Conservation (phyloP, 2,113 vertebrate species). For the Brachyhypopomus gauderio region DNA sequence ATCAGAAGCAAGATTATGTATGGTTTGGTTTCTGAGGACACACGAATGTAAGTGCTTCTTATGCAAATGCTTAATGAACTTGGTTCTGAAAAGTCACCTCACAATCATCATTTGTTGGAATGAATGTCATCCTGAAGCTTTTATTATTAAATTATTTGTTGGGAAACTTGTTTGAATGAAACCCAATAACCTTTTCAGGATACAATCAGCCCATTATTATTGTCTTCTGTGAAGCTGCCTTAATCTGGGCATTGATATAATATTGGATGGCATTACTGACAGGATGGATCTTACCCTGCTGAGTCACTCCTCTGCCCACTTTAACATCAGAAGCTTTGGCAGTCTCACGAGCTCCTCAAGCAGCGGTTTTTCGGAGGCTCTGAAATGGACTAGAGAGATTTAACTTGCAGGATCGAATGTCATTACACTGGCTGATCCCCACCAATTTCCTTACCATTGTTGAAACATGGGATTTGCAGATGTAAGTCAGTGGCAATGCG, state of each 20-base stretch:
- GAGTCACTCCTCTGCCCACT: slow-evolving; percentile 5
- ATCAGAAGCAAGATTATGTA: background rate
- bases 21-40: background rate
- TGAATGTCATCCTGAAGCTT: background rate
- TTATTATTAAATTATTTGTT: slow-evolving; percentile 9
- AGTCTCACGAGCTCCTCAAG: slow-evolving; percentile 1
- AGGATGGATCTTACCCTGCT: background rate
- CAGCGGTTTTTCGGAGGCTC: slow-evolving; percentile 11
- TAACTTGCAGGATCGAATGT: slow-evolving; percentile 28
- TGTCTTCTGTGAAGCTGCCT: slow-evolving; percentile 16
- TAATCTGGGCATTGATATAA: slow-evolving; percentile 29
- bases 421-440: slow-evolving; percentile 6
- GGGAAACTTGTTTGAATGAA: slow-evolving; percentile 14
- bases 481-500: slow-evolving; percentile 32
- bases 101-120: background rate
- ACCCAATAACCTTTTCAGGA: background rate
- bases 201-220: background rate
- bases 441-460: slow-evolving; percentile 39
- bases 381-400: slow-evolving; percentile 30
- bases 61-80: background rate
- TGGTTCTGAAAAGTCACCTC: background rate
- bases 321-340: slow-evolving; percentile 13
- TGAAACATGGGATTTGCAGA: slow-evolving; percentile 49
- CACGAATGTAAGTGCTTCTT: background rate
- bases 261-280: background rate